Base-by-base conservation (phyloP, 2,888 invertebrate genomes). In the Nemotelus nigrinus region DNA sequence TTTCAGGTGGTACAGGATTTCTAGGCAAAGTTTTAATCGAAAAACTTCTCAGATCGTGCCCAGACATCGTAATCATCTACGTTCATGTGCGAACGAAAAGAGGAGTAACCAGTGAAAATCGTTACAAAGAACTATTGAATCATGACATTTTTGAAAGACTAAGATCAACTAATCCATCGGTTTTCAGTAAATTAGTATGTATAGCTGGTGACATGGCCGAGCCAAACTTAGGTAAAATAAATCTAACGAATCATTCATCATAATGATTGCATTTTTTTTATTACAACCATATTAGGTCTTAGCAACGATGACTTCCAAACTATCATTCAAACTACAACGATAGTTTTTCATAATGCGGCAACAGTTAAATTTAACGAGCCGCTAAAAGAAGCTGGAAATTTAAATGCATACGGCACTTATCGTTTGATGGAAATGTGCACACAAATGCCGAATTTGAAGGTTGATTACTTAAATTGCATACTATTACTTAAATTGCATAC, bases 291-390 rank as follows among this genome's bases (percentile, higher is more conserved):
- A 43, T 55, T 81, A 86, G 86, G 95, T 7, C 90, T 96, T 70
- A 90, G 89, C 78, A 86, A 89, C 0, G 89, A 90, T 3, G 94
- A 95, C 84, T 90, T 91, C 75, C 87, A 87, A 60, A 87, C 90
- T 79, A 85, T 95, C 25, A 87, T 88, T 39, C 89, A 91, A 3
- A 90, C 92, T 67, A 94, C 97, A 10, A 92, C 95, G 55, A 90
- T 96, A 10, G 94, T 98, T 76, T 96, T 98, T 87, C 98, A 99
- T 86, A 95, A 96, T 43, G 99, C 98, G 0, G 98, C 98, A 0
- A 98, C 98, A 0, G 96, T 99, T 39, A 92, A 94, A 82, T 99
- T 99, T 85, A 95, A 97, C 82, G 98, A 99, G 84, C 93, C 94
- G 0, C 89, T 99, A 45, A 94, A 94, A 86, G 90, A 93, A 2